These are phyloP conservation scores for Cepaea nemoralis DNA, from an alignment of 1,140 invertebrate species.

Conservation along the genomic window DNA sequence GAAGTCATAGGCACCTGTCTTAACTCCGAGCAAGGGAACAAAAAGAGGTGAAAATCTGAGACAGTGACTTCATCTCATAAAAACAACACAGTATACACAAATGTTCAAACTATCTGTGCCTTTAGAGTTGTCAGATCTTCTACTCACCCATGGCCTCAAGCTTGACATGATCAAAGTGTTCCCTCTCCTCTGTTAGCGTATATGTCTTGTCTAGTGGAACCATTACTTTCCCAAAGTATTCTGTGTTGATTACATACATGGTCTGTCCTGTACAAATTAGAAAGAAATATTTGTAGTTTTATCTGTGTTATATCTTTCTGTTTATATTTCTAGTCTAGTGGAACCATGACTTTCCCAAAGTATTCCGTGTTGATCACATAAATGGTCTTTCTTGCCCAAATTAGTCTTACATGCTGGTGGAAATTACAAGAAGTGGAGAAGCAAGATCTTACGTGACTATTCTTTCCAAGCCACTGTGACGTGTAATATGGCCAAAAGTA, in stretches of 20 bases:
- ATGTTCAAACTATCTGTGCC: too few relatives aligned
- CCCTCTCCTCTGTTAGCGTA: conserved; percentile 77
- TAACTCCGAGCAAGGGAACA: not conserved
- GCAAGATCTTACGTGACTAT: too few relatives aligned
- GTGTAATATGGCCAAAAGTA: too few relatives aligned
- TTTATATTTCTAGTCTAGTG: conserved; percentile 81
- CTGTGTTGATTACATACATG: conserved; percentile 85
- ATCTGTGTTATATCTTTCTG: too few relatives aligned
- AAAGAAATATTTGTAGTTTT: too few relatives aligned
- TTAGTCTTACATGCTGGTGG: too few relatives aligned
- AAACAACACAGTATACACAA: too few relatives aligned
- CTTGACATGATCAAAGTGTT: conserved; percentile 85
- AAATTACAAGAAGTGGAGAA: too few relatives aligned
- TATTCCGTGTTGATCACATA: conserved; percentile 84
- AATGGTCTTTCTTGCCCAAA: conserved; percentile 77
- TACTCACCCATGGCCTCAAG: conserved; percentile 80
- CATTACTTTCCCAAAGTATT: conserved; percentile 86
- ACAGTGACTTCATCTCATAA: too few relatives aligned
- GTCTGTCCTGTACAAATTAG: conserved; percentile 75
- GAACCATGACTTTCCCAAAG: conserved; percentile 88
- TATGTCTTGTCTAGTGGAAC: conserved; percentile 83
- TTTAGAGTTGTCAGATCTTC: too few relatives aligned
- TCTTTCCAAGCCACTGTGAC: too few relatives aligned
- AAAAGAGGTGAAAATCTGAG: not conserved
- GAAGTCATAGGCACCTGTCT: too few relatives aligned